Conservation (phyloP, 2,888 invertebrate species). For the Chouioia cunea region DNA sequence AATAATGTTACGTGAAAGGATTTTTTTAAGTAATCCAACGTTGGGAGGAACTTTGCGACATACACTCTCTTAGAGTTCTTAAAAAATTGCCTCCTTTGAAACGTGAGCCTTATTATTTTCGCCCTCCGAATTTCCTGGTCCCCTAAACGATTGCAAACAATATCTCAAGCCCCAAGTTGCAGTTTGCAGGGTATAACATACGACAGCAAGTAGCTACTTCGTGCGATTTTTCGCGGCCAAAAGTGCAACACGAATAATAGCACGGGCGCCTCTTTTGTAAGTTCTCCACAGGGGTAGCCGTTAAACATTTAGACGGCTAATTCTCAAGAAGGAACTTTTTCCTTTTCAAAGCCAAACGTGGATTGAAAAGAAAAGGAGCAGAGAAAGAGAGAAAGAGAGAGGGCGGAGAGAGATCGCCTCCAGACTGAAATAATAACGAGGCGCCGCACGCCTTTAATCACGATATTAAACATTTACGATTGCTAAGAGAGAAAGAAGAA, state of each 20-base stretch:
- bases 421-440: conserved; percentile 68
- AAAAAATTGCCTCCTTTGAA: conserved; percentile 46
- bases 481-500: conserved; percentile 52
- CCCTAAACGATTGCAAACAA: conserved; percentile 44
- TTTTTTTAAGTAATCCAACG: no score
- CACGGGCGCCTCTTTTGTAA: conserved; percentile 2
- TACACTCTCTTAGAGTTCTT: conserved; percentile 36
- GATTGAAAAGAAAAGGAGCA: conserved; percentile 62
- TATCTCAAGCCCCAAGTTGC: no score
- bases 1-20: no score
- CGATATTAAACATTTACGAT: conserved; percentile 69
- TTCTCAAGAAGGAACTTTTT: conserved; percentile 56
- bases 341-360: conserved; percentile 40
- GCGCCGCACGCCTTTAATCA: conserved; percentile 66
- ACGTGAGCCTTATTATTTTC: conserved; percentile 13
- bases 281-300: conserved; percentile 1
- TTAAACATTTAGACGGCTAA: conserved; percentile 48
- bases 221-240: conserved; percentile 40
- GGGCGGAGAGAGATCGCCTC: conserved; percentile 62
- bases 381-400: conserved; percentile 48
- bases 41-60: no score
- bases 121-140: conserved; percentile 36
- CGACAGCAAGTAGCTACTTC: no score
- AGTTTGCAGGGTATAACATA: no score
- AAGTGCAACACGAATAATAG: conserved; percentile 33